Percentiles rank a stretch among this genome's conserved stretches.
These are phyloP conservation scores for Tetramorium simillimum DNA, from an alignment of 1,140 invertebrate species.

Conservation along the genomic window DNA sequence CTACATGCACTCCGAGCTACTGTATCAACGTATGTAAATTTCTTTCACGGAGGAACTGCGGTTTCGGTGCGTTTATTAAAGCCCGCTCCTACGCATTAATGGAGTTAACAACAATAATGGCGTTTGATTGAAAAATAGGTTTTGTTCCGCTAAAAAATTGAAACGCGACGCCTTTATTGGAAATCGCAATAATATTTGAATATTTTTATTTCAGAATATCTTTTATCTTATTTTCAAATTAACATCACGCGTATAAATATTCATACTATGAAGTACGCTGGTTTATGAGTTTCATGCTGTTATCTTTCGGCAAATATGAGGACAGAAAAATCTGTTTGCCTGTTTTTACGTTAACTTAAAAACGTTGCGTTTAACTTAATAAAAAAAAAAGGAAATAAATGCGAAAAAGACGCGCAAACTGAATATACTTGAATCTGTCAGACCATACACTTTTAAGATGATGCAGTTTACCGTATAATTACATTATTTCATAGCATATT, in stretches of 20 bases:
- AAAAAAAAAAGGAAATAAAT: neutral
- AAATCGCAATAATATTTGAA: neutral
- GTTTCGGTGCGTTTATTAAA: neutral
- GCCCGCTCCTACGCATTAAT: neutral
- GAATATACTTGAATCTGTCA: neutral
- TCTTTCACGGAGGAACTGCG: neutral
- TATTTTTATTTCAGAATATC: neutral
- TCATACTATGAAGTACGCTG: neutral
- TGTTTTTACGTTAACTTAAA: neutral
- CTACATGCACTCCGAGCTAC: neutral
- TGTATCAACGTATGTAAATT: neutral
- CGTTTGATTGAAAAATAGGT: neutral
- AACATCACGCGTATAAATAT: neutral
- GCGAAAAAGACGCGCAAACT: neutral
- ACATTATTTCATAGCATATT: conserved; percentile 22
- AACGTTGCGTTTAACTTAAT: no score
- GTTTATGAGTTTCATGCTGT: neutral
- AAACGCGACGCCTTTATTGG: neutral
- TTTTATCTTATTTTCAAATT: conserved; percentile 6
- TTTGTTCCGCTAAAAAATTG: neutral
- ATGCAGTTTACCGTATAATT: conserved; percentile 32
- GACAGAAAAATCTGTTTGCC: neutral
- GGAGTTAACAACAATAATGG: no score
- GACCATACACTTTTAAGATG: conserved; percentile 13
- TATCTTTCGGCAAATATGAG: neutral